Percentiles rank a stretch among this genome's conserved stretches.
Evolutionary conservation across 2,797 vertebrate species (phyloP).

Genomic region (Danio aesculapii): DNA sequence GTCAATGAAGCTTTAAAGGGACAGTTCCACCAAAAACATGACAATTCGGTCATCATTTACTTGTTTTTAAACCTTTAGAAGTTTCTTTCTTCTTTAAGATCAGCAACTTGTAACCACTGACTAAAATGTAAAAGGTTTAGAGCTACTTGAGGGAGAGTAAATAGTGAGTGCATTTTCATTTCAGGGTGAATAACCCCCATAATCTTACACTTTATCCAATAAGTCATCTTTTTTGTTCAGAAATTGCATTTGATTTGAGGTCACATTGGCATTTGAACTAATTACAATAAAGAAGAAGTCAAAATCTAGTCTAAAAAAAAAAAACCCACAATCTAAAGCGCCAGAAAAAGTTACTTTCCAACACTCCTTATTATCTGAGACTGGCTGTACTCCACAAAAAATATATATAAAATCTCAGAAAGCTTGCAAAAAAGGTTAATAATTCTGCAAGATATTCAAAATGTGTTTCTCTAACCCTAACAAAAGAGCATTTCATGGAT

Average conservation of each 20-base stretch:
- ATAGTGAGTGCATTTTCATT: too few relatives aligned
- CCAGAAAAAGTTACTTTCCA: too few relatives aligned
- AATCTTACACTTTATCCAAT: background rate
- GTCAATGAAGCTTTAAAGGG: too few relatives aligned
- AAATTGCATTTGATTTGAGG: background rate
- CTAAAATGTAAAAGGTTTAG: too few relatives aligned
- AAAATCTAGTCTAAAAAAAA: background rate
- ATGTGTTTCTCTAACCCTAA: background rate
- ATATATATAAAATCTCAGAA: background rate
- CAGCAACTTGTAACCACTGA: too few relatives aligned
- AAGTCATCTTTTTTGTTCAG: background rate
- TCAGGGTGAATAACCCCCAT: background rate
- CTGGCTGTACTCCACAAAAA: background rate
- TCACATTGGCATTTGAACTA: background rate
- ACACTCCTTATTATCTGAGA: background rate
- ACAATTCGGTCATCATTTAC: too few relatives aligned
- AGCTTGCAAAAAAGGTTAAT: background rate
- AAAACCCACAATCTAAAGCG: background rate
- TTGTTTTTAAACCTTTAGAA: too few relatives aligned
- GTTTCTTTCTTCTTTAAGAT: too few relatives aligned
- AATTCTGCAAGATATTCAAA: background rate
- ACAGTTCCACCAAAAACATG: too few relatives aligned
- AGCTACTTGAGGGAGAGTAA: too few relatives aligned
- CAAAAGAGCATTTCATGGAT: background rate
- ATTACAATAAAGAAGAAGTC: background rate